Evolutionary conservation across 2,113 vertebrate genomes (phyloP).

Genomic region (Periophthalmodon schlosseri): DNA sequence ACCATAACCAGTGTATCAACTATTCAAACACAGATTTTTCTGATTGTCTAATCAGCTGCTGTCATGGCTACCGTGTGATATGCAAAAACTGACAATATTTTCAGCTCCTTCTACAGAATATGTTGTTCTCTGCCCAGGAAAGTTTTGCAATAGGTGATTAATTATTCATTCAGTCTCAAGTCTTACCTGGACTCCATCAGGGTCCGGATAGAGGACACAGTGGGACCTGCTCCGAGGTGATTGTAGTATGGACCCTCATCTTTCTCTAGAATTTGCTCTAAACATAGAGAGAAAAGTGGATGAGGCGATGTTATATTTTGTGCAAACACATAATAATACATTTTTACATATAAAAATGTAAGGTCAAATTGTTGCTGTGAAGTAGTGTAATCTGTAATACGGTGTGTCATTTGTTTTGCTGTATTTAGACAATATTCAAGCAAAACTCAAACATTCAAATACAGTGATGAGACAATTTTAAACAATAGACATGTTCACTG

Average conservation of each 20-base stretch:
- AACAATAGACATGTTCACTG: too few relatives aligned
- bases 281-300: conserved; percentile 18
- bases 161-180: neutral
- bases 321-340: neutral
- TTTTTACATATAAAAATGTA: too few relatives aligned
- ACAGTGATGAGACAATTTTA: too few relatives aligned
- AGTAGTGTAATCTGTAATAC: too few relatives aligned
- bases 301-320: conserved; percentile 1
- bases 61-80: conserved; percentile 24
- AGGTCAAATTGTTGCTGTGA: too few relatives aligned
- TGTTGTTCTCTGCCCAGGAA: too few relatives aligned
- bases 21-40: neutral
- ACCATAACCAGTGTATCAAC: neutral
- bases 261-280: conserved; percentile 95
- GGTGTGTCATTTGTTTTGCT: too few relatives aligned
- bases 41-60: conserved; percentile 36
- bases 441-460: too few relatives aligned
- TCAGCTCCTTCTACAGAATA: conserved; percentile 45
- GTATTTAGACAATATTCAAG: too few relatives aligned
- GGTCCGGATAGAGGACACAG: conserved; percentile 88
- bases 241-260: conserved; percentile 98
- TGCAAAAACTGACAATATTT: conserved; percentile 68
- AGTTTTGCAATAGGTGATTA: too few relatives aligned
- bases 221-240: conserved; percentile 94
- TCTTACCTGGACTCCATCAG: conserved; percentile 89